These are phyloP conservation scores for Schizaphis graminum DNA, from an alignment of 2,888 invertebrate genomes.

Conservation along the genomic window DNA sequence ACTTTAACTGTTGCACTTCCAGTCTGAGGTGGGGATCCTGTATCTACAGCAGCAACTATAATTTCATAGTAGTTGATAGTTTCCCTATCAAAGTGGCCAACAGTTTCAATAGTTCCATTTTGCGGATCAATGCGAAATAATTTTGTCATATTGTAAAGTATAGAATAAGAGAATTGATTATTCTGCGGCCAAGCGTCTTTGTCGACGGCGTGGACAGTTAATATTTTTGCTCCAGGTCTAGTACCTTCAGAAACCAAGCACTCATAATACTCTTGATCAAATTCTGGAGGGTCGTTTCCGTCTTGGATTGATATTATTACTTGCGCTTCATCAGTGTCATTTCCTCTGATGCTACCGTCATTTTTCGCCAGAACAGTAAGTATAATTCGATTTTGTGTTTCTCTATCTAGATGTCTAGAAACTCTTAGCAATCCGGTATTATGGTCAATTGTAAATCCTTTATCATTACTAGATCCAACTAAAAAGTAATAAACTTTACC, in stretches of 20 bases:
- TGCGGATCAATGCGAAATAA: slow-evolving; percentile 89
- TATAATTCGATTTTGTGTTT: slow-evolving; percentile 90
- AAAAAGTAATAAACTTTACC: slow-evolving; percentile 92
- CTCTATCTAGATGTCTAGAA: slow-evolving; percentile 84
- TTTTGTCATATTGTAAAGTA: slow-evolving; percentile 85
- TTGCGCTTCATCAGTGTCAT: slow-evolving; percentile 95
- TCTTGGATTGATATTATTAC: slow-evolving; percentile 94
- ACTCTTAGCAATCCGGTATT: slow-evolving; percentile 88
- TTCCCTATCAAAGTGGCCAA: slow-evolving; percentile 85
- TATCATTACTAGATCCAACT: slow-evolving; percentile 92
- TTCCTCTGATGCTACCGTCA: slow-evolving; percentile 91
- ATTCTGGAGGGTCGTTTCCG: slow-evolving; percentile 96
- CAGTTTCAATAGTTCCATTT: slow-evolving; percentile 84
- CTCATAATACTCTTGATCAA: slow-evolving; percentile 83
- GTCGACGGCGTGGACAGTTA: slow-evolving; percentile 87
- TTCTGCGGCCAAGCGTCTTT: slow-evolving; percentile 92
- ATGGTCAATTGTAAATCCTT: slow-evolving; percentile 88
- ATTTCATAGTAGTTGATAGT: slow-evolving; percentile 81
- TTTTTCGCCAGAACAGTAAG: slow-evolving; percentile 95
- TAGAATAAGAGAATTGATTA: slow-evolving; percentile 92
- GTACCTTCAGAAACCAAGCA: slow-evolving; percentile 87
- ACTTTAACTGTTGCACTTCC: slow-evolving; percentile 90
- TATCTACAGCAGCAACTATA: slow-evolving; percentile 89
- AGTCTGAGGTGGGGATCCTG: slow-evolving; percentile 90
- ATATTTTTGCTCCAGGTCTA: slow-evolving; percentile 79